Base-by-base conservation (phyloP, 2,797 vertebrate genomes). In the Sebastes matsubarae region DNA sequence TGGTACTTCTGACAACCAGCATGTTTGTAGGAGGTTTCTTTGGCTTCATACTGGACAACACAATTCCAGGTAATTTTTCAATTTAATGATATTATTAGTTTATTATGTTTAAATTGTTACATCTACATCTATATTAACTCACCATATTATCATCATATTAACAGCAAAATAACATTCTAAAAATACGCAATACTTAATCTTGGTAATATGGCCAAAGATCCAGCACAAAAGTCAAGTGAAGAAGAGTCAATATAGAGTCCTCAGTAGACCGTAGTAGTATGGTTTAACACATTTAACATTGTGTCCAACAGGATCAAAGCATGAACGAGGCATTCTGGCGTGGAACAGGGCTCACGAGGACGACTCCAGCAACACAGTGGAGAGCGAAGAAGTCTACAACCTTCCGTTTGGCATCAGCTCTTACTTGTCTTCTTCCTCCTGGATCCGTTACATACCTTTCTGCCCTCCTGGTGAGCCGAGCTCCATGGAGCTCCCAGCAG, bases 11-110 rank as follows among this genome's bases (percentile, higher is more conserved):
- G 80, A 99, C 97, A 72, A 99, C 98, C 8, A 96, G 97, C 80
- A 99, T 99, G 99, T 99, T 99, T 91, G 96, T 99, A 0, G 98
- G 98, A 16, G 98, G 99, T 59, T 96, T 97, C 91, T 94, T 98
- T 74, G 98, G 97, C 27, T 99, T 99, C 80, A 5, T 98, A 29
- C 93, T 99, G 68, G 99, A 99, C 91, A 99, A 99, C 94, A 99
- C 97, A 60, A 94, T 99, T 82, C 97, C 98, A 87, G 98, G 99
- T 99, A 86, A 72, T 22, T 6, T 81, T 11, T 32, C 2, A 1
- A 6, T 27, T 42, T 20, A 20, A 29, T 68, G 16, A 8, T 14
- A 30, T 22, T 73, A 22, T 14, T 42, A 7, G 7, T 22, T 25
- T 60, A 9, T 20, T 24, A 18, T 38, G 2, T 75, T 20, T 11